phyloP scores from a whole-genome alignment of 35 echinoderm and acorn worm genomes.

The Lytechinus variegatus region DNA sequence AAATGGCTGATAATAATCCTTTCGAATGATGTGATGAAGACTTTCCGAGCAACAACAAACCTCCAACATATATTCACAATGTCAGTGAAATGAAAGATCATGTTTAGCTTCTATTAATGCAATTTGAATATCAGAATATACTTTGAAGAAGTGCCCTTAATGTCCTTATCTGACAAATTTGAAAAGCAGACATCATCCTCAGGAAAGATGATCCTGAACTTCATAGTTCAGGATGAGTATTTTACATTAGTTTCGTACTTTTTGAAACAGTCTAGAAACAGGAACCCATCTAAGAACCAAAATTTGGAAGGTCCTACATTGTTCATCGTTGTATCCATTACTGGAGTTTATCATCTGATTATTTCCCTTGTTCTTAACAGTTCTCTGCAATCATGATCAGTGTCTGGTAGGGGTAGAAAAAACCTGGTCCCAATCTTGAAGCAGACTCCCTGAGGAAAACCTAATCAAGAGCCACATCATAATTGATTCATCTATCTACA shows the following conservation, averaged over 20 bases:
- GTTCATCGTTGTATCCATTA: no score
- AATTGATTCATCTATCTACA: background rate
- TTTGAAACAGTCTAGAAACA: no score
- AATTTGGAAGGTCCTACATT: no score
- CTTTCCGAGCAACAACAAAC: background rate
- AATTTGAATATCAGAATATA: background rate
- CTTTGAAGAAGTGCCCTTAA: no score
- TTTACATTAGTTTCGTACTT: no score
- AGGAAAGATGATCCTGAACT: no score
- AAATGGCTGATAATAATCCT: background rate
- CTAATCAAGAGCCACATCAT: background rate
- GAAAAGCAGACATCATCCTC: no score
- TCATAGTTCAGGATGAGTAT: no score
- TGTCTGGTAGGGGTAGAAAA: background rate
- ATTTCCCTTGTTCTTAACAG: background rate
- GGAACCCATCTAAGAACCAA: no score
- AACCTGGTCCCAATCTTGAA: background rate
- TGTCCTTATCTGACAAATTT: no score
- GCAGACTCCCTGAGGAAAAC: background rate
- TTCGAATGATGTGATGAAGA: background rate
- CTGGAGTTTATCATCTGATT: background rate
- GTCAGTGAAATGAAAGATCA: background rate
- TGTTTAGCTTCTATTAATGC: background rate
- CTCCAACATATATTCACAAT: background rate
- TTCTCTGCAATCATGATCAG: background rate